Base-by-base conservation (phyloP, 2,888 invertebrate genomes). In the Hyppa rectilinea region DNA sequence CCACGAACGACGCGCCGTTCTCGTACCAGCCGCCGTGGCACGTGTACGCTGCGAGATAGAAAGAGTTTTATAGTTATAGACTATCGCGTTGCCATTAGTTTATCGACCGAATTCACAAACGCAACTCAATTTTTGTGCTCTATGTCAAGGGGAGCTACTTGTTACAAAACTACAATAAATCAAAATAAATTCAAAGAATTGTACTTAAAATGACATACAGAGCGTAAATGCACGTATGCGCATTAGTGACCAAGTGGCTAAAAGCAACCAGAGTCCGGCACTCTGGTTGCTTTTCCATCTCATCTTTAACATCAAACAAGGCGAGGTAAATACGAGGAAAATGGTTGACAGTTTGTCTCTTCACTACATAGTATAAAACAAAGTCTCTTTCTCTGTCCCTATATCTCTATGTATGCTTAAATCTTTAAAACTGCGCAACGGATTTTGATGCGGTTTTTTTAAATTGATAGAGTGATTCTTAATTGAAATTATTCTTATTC, bases 11-110 rank as follows among this genome's bases (percentile, higher is more conserved):
- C 66, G 98, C 98, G 81, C 98, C 98, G 90, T 97, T 97, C 92
- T 98, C 98, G 87, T 97, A 97, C 98, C 98, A 98, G 56, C 98
- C 97, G 62, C 98, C 98, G 92, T 98, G 98, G 92, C 98, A 98
- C 50, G 98, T 98, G 95, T 98, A 98, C 73, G 98, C 98, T 98
- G 95, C 10, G 26, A 92, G 65, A 29, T 14, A 2, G 12, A 1
- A 47, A 49, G 55, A n/a, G 0, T 29, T 53, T 43, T 7, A 40
- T 3, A 4, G 29, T 29, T n/a, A 43, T 4, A 58, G 1, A 14
- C 4, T 7, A 14, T n/a, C n/a, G 1, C 26, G 2, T 29, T 34
- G 7, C 31, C 4, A 17, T 43, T 45, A 4, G 29, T 43, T 43
- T 43, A 59, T 2, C 14, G n/a, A 12, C 17, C 0, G 29, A 29